Evolutionary conservation across 2,797 vertebrate genomes (phyloP).

Genomic region (Phalloptychus januarius): DNA sequence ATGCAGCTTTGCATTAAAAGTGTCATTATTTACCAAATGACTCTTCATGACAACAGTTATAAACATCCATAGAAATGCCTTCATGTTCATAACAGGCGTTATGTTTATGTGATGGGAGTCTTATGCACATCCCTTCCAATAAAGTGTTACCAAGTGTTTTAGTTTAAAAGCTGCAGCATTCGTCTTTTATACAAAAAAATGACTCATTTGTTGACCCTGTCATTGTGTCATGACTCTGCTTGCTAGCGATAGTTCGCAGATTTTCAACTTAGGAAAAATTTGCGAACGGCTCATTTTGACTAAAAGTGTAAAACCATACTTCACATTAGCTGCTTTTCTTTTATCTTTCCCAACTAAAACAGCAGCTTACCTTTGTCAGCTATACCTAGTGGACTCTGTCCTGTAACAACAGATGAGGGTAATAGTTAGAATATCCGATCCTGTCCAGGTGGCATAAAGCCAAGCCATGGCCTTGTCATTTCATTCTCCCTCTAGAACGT

Average conservation of each 20-base stretch:
- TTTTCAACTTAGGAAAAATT: slow-evolving; percentile 15
- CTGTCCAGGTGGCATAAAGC: slow-evolving; percentile 18
- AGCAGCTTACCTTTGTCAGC: slow-evolving; percentile 72
- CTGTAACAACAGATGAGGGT: slow-evolving; percentile 27
- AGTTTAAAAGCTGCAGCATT: too few species aligned
- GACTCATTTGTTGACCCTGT: too few species aligned
- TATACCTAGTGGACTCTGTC: slow-evolving; percentile 57
- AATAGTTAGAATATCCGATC: slow-evolving; percentile 11
- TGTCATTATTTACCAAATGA: too few species aligned
- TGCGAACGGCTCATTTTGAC: slow-evolving; percentile 27
- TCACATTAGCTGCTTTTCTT: slow-evolving; percentile 44
- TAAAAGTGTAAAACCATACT: slow-evolving; percentile 19
- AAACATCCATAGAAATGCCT: too few species aligned
- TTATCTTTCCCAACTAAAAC: slow-evolving; percentile 73
- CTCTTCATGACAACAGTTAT: too few species aligned
- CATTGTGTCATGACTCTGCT: background rate
- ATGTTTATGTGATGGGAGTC: too few species aligned
- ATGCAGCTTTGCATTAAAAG: too few species aligned
- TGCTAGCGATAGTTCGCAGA: slow-evolving; percentile 15
- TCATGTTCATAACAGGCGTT: too few species aligned
- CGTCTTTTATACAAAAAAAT: too few species aligned
- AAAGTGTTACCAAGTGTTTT: too few species aligned
- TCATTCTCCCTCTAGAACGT: slow-evolving; percentile 65
- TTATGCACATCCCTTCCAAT: too few species aligned
- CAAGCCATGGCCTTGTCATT: slow-evolving; percentile 49